These are phyloP conservation scores for Sinhomidia bicolor DNA, from an alignment of 2,888 invertebrate species.

Conservation along the genomic window DNA sequence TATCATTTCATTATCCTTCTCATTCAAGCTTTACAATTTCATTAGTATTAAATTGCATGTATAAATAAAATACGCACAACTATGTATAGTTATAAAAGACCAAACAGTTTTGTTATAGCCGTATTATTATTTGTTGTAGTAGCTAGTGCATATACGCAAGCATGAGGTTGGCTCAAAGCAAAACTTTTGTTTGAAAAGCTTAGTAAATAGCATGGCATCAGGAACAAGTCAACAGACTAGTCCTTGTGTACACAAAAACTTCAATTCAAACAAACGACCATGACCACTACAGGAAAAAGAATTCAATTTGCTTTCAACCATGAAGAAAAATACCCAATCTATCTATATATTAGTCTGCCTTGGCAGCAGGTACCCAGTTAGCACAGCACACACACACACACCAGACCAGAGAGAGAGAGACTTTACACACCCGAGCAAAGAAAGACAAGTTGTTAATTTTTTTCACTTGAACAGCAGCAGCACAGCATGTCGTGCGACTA, in stretches of 20 bases:
- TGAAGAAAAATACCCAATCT: background rate
- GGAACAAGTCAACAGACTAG: constrained; percentile 27
- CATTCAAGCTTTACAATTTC: constrained; percentile 2
- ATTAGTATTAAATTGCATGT: background rate
- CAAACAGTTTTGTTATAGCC: too few species aligned
- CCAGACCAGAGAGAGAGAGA: too few species aligned
- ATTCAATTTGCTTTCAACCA: background rate
- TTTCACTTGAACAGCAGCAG: background rate
- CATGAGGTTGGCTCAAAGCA: too few species aligned
- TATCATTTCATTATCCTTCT: constrained; percentile 12
- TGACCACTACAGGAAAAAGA: constrained; percentile 1
- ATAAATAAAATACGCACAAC: background rate
- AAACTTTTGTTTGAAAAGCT: constrained; percentile 39
- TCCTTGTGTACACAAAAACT: constrained; percentile 47
- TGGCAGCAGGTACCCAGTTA: too few species aligned
- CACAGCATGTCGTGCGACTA: background rate
- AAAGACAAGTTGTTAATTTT: constrained; percentile 42
- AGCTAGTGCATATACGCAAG: too few species aligned
- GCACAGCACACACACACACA: too few species aligned
- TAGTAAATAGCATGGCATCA: constrained; percentile 38
- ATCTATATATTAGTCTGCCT: too few species aligned
- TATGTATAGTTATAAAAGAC: too few species aligned
- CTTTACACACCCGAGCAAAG: background rate
- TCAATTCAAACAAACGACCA: constrained; percentile 50
- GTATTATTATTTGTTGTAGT: too few species aligned